These are phyloP conservation scores for Diachasmimorpha longicaudata DNA, from an alignment of 1,140 invertebrate species.

Conservation along the genomic window DNA sequence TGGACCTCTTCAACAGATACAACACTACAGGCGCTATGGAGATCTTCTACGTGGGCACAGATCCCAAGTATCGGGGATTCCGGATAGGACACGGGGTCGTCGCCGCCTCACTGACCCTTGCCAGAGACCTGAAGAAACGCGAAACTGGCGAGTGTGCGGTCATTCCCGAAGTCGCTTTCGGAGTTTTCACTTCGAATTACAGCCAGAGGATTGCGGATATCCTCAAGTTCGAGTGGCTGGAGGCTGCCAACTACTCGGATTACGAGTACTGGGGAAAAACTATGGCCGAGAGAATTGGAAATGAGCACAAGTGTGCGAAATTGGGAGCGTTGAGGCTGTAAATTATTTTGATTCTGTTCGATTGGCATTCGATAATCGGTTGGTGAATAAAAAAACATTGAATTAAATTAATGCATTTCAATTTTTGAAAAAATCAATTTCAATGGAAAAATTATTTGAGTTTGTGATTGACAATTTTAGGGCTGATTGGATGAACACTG, in stretches of 20 bases:
- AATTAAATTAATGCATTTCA: too few relatives aligned
- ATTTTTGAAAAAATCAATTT: too few relatives aligned
- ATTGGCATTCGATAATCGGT: background rate
- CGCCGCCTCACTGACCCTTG: slow-evolving; percentile 37
- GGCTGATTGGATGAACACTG: too few relatives aligned
- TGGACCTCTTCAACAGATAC: slow-evolving; percentile 45
- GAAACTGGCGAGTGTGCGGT: background rate
- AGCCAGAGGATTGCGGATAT: slow-evolving; percentile 43
- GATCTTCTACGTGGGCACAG: slow-evolving; percentile 48
- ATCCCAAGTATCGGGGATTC: slow-evolving; percentile 38
- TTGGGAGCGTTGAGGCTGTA: slow-evolving; percentile 30
- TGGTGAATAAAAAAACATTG: background rate
- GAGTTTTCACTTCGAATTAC: slow-evolving; percentile 44
- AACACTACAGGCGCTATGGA: slow-evolving; percentile 34
- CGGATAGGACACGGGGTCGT: slow-evolving; percentile 39
- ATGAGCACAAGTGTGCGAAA: slow-evolving; percentile 34
- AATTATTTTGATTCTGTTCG: background rate
- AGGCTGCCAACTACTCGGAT: slow-evolving; percentile 37
- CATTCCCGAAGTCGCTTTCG: slow-evolving; percentile 39
- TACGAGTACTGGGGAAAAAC: slow-evolving; percentile 35
- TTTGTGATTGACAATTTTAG: too few relatives aligned
- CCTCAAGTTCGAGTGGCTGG: slow-evolving; percentile 39
- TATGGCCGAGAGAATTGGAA: slow-evolving; percentile 44
- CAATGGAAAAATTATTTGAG: too few relatives aligned
- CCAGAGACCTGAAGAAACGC: slow-evolving; percentile 18